Percentiles rank a stretch among this genome's conserved stretches.
Conservation (phyloP, 2,888 invertebrate genomes). For the Autographa pulchrina region DNA sequence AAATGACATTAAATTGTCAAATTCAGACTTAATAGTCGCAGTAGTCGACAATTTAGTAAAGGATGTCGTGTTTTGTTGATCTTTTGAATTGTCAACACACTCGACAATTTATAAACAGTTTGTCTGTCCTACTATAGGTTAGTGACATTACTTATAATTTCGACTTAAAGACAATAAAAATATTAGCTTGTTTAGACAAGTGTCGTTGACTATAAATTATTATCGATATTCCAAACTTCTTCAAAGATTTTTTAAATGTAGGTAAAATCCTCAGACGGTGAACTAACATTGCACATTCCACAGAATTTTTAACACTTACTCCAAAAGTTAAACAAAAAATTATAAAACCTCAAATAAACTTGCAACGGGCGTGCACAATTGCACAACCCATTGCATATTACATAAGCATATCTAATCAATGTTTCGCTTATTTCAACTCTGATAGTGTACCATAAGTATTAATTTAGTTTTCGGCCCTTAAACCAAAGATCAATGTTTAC, state of each 20-base stretch:
- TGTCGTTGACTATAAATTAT: background rate
- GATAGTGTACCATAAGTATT: constrained; percentile 28
- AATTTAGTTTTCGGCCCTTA: constrained; percentile 47
- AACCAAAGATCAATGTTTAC: constrained; percentile 17
- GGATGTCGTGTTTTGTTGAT: background rate
- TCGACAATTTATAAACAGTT: background rate
- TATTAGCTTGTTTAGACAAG: no score
- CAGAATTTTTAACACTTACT: background rate
- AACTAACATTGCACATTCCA: background rate
- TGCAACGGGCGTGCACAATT: constrained; percentile 24
- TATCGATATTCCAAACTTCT: background rate
- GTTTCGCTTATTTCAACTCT: constrained; percentile 17
- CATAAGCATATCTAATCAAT: constrained; percentile 40
- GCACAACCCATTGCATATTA: constrained; percentile 34
- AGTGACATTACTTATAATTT: background rate
- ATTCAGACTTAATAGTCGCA: constrained; percentile 12
- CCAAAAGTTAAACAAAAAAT: constrained; percentile 23
- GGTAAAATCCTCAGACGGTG: background rate
- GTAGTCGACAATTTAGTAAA: constrained; percentile 2
- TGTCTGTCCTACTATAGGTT: no score
- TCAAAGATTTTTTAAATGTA: background rate
- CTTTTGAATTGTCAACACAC: background rate
- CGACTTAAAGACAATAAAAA: no score
- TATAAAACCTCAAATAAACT: constrained; percentile 19
- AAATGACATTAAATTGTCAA: background rate